Percentiles rank a stretch among this genome's conserved stretches.
Conservation (phyloP, 64 coral and sea anemone genomes). For the Cladopsammia gracilis region DNA sequence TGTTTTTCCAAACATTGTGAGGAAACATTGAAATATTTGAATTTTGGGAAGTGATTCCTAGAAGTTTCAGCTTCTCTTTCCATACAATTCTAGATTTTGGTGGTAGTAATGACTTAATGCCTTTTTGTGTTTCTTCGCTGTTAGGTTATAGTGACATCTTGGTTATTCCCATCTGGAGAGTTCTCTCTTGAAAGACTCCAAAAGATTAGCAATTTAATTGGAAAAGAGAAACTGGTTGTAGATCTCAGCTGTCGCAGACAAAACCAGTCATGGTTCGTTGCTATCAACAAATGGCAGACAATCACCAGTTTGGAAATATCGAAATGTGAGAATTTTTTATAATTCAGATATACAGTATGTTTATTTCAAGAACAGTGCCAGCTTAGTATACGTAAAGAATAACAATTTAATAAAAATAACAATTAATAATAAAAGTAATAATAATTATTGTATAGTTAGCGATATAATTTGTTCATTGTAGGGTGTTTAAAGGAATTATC, state of each 20-base stretch:
- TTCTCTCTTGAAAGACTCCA: slow-evolving; percentile 62
- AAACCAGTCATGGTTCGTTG: slow-evolving; percentile 61
- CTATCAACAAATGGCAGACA: slow-evolving; percentile 76
- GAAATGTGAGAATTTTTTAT: not conserved
- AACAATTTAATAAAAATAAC: too few species aligned
- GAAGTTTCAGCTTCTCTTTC: too few species aligned
- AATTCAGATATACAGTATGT: too few species aligned
- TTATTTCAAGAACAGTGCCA: too few species aligned
- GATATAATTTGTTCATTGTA: not conserved
- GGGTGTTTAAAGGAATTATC: slow-evolving; percentile 41
- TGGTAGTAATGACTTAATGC: too few species aligned
- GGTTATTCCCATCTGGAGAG: slow-evolving; percentile 66
- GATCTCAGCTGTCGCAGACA: slow-evolving; percentile 64
- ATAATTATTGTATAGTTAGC: too few species aligned
- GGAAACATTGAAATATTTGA: too few species aligned
- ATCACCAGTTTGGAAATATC: slow-evolving; percentile 64
- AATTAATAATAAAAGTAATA: too few species aligned
- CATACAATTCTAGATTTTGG: too few species aligned
- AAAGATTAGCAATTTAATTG: slow-evolving; percentile 48
- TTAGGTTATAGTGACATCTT: slow-evolving; percentile 73
- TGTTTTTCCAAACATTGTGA: too few species aligned
- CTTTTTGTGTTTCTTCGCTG: not conserved
- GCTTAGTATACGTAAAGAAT: too few species aligned
- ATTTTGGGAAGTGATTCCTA: too few species aligned
- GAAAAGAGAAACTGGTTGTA: slow-evolving; percentile 42